Evolutionary conservation across 2,888 invertebrate genomes (phyloP).

Genomic region (Anorthoa munda): DNA sequence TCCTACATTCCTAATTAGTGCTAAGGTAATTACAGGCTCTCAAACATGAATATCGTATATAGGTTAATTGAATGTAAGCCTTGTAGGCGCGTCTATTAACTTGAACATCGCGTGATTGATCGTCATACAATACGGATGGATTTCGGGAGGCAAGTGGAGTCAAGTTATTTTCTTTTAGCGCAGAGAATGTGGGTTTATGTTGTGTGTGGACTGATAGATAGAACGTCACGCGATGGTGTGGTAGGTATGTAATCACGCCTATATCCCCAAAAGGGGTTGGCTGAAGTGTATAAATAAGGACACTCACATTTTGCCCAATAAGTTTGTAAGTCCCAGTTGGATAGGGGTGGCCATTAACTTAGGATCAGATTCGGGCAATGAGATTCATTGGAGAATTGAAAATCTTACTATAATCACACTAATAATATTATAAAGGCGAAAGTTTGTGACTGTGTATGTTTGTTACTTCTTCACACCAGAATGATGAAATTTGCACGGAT

Average conservation of each 20-base stretch:
- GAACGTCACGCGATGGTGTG: conserved; percentile 25
- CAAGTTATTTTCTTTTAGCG: conserved; percentile 42
- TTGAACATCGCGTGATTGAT: conserved; percentile 63
- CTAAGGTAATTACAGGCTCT: conserved; percentile 43
- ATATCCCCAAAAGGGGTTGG: too few relatives aligned
- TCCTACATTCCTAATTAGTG: conserved; percentile 45
- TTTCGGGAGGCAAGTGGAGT: conserved; percentile 42
- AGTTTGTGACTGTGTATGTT: too few relatives aligned
- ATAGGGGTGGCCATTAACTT: too few relatives aligned
- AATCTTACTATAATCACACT: too few relatives aligned
- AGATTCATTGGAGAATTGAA: too few relatives aligned
- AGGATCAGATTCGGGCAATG: too few relatives aligned
- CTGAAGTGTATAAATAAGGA: background rate
- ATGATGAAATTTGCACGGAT: too few relatives aligned
- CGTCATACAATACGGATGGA: conserved; percentile 47
- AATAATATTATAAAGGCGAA: too few relatives aligned
- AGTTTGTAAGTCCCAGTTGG: background rate
- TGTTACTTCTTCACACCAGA: too few relatives aligned
- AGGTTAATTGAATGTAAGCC: conserved; percentile 58
- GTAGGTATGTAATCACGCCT: background rate
- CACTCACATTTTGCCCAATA: background rate
- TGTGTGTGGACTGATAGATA: background rate
- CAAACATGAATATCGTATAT: conserved; percentile 57
- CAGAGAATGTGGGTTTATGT: background rate
- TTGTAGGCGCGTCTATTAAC: conserved; percentile 51